Conservation (phyloP, 2,797 vertebrate genomes). For the Petrocephalus sullivani region DNA sequence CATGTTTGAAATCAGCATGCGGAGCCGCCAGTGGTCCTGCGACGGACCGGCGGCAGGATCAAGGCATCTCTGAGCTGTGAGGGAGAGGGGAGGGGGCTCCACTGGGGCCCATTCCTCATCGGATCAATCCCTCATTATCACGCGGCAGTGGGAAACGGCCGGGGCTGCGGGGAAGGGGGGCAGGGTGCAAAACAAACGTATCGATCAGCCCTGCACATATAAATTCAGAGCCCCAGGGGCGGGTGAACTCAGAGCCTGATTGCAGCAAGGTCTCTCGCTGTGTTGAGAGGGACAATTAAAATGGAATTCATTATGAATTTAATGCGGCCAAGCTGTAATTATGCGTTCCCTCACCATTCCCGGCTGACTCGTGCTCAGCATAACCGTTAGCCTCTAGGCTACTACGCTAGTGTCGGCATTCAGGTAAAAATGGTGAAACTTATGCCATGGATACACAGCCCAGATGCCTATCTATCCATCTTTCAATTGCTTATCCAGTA, state of each 20-base stretch:
- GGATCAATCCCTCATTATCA: constrained; percentile 18
- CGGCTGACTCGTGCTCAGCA: neutral
- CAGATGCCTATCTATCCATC: neutral
- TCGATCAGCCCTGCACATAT: constrained; percentile 5
- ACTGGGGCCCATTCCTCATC: neutral
- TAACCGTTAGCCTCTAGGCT: neutral
- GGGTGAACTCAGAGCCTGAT: neutral
- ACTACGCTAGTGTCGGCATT: neutral
- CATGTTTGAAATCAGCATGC: neutral
- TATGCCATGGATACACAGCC: neutral
- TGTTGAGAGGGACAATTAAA: constrained; percentile 20
- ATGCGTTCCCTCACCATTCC: neutral
- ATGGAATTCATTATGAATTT: constrained; percentile 22
- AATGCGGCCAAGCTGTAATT: neutral
- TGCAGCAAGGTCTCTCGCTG: neutral
- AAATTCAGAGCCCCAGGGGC: neutral
- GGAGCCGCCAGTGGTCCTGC: neutral
- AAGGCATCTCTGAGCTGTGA: neutral
- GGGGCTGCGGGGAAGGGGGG: neutral
- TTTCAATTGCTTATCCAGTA: neutral
- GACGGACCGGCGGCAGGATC: neutral
- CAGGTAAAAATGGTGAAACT: neutral
- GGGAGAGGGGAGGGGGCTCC: neutral
- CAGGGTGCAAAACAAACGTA: constrained; percentile 13
- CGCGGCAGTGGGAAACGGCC: neutral